A percentile compares a stretch with the other conserved stretches of the same genome.
These are phyloP conservation scores for Nasonia oneida DNA, from an alignment of 2,888 invertebrate species.

Conservation along the genomic window DNA sequence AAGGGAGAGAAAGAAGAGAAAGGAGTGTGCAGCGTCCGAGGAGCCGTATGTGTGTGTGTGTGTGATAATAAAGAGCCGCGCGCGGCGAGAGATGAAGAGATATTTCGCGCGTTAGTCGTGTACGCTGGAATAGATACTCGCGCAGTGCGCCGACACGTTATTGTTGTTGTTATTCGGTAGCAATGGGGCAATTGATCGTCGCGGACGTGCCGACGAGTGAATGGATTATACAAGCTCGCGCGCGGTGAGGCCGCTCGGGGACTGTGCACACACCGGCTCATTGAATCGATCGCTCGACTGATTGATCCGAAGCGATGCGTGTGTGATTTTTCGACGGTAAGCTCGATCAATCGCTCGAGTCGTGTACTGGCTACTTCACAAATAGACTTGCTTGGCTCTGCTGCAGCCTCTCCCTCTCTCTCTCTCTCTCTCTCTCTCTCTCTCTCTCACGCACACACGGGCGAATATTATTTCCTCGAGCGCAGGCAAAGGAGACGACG, in stretches of 20 bases:
- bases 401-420: too few species aligned
- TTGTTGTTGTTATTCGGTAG: constrained; percentile 73
- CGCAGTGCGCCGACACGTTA: constrained; percentile 67
- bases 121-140: not conserved
- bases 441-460: not conserved
- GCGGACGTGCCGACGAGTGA: constrained; percentile 57
- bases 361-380: too few species aligned
- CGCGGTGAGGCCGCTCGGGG: constrained; percentile 42
- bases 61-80: constrained; percentile 54
- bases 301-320: constrained; percentile 38
- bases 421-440: not conserved
- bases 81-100: constrained; percentile 37
- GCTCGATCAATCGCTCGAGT: constrained; percentile 33
- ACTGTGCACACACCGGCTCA: constrained; percentile 20
- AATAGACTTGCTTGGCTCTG: too few species aligned
- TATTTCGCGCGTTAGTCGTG: constrained; percentile 19
- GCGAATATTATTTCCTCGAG: constrained; percentile 65
- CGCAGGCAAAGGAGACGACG: constrained; percentile 56
- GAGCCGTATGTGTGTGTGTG: constrained; percentile 17
- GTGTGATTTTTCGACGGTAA: constrained; percentile 36
- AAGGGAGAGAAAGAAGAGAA: constrained; percentile 61
- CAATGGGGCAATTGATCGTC: constrained; percentile 73
- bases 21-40: constrained; percentile 30
- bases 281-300: constrained; percentile 49
- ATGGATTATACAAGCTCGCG: constrained; percentile 56